phyloP scores from a whole-genome alignment of 1,140 invertebrate genomes.

The Orchestia grillus region DNA sequence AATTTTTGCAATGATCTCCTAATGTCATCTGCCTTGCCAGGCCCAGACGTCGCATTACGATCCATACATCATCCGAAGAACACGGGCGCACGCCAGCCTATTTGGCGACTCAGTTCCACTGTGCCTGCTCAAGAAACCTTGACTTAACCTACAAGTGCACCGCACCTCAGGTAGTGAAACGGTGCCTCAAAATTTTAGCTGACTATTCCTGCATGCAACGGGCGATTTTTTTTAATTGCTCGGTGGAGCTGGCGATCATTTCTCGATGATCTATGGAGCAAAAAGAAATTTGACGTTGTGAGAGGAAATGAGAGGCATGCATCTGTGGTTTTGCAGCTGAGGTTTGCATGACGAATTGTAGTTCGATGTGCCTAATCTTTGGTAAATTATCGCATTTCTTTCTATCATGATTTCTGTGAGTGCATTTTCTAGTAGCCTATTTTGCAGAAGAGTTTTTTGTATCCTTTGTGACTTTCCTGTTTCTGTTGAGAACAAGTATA shows the following conservation, averaged over 20 bases:
- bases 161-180: background rate
- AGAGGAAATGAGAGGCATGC: background rate
- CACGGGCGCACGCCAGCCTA: background rate
- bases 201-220: background rate
- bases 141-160: background rate
- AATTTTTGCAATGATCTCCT: conserved; percentile 41
- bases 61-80: background rate
- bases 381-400: background rate
- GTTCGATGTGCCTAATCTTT: background rate
- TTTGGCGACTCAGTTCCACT: background rate
- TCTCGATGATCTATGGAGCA: background rate
- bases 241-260: background rate
- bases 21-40: background rate
- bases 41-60: background rate
- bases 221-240: background rate
- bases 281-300: background rate
- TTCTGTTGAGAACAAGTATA: no score
- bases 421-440: no score
- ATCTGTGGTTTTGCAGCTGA: background rate
- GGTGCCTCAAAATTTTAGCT: background rate
- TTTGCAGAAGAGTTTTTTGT: no score
- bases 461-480: no score
- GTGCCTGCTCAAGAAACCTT: background rate
- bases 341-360: background rate
- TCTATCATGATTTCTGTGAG: background rate